phyloP scores from a whole-genome alignment of 1,140 invertebrate genomes.

The Teleogryllus occipitalis region DNA sequence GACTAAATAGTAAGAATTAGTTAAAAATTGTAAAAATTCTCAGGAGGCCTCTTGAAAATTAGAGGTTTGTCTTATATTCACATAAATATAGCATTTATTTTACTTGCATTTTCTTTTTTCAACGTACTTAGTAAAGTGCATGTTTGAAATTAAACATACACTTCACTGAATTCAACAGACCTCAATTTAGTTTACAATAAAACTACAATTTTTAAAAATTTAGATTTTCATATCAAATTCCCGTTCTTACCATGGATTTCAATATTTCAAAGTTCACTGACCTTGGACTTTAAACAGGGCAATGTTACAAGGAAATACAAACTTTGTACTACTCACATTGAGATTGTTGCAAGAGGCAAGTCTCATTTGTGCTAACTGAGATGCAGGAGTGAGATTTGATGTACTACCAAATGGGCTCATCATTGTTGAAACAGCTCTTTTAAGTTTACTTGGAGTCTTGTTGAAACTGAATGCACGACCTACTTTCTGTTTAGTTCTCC shows the following conservation, averaged over 20 bases:
- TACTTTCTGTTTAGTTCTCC: conserved; percentile 74
- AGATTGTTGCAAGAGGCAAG: conserved; percentile 76
- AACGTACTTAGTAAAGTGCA: background rate
- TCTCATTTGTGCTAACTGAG: conserved; percentile 69
- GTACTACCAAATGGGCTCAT: conserved; percentile 82
- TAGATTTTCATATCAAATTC: conserved; percentile 9
- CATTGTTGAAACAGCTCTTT: conserved; percentile 88
- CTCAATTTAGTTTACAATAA: background rate
- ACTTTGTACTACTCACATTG: conserved; percentile 52
- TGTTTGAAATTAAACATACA: background rate
- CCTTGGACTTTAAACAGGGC: background rate
- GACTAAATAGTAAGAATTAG: too few relatives aligned
- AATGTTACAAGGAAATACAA: background rate
- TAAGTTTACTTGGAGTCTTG: conserved; percentile 86
- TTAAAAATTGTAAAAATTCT: too few relatives aligned
- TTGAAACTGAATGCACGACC: conserved; percentile 89
- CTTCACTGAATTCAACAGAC: background rate
- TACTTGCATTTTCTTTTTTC: too few relatives aligned
- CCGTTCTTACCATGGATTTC: conserved; percentile 12
- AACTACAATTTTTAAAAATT: conserved; percentile 14
- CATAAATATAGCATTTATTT: too few relatives aligned
- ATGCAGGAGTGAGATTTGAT: conserved; percentile 64
- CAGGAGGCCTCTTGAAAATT: too few relatives aligned
- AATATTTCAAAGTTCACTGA: conserved; percentile 19
- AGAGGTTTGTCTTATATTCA: too few relatives aligned